A percentile compares a stretch with the other conserved stretches of the same genome.
phyloP scores from a whole-genome alignment of 2,797 vertebrate species.

The Spinus pinus region DNA sequence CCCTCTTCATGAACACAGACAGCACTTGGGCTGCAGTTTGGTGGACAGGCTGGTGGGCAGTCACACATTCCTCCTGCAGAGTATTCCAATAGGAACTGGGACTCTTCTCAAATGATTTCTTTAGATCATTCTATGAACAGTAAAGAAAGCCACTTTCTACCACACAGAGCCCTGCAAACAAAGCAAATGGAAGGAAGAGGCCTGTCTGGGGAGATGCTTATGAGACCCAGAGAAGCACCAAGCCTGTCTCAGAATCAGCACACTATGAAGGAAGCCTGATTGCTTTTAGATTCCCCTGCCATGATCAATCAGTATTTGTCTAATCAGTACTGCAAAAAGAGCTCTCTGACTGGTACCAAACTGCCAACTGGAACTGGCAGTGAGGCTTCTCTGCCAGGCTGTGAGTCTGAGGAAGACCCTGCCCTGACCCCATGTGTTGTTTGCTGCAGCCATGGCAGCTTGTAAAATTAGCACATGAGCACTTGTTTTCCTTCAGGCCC shows the following conservation, averaged over 20 bases:
- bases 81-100: not conserved
- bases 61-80: not conserved
- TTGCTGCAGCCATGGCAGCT: not conserved
- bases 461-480: constrained; percentile 3
- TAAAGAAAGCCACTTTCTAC: not conserved
- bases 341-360: not conserved
- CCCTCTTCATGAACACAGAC: not conserved
- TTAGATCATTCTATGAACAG: not conserved
- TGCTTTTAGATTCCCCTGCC: not conserved
- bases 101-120: not conserved
- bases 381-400: not conserved
- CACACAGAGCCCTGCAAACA: not conserved
- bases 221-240: not conserved
- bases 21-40: not conserved
- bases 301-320: not conserved
- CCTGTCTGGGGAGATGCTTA: not conserved
- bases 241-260: not conserved
- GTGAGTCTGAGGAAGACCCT: not conserved
- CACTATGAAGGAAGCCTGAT: not conserved
- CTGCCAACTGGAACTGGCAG: not conserved
- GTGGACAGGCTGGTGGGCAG: not conserved
- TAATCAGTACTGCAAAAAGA: not conserved
- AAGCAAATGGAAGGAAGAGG: not conserved
- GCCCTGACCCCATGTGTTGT: not conserved
- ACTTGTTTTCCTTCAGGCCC: not conserved